A percentile compares a stretch with the other conserved stretches of the same genome.
Conservation (phyloP, 2,888 invertebrate species). For the Homarus gammarus region DNA sequence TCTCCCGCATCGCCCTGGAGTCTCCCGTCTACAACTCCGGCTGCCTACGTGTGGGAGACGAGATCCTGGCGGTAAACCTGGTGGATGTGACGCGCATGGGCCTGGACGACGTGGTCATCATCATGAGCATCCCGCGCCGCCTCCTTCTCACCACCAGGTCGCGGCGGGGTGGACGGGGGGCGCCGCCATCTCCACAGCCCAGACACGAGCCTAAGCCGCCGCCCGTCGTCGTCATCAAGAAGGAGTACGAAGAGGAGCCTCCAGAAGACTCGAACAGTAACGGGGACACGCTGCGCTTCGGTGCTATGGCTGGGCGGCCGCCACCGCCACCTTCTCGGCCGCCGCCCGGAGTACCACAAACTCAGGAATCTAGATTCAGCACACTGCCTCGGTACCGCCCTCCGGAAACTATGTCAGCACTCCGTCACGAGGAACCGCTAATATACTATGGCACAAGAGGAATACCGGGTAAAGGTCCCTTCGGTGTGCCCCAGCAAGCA, state of each 20-base stretch:
- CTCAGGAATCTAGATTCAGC: slow-evolving; percentile 73
- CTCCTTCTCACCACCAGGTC: slow-evolving; percentile 95
- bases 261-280: slow-evolving; percentile 87
- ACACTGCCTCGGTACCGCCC: slow-evolving; percentile 75
- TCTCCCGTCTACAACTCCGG: slow-evolving; percentile 98
- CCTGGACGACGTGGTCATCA: slow-evolving; percentile 98
- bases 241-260: slow-evolving; percentile 89
- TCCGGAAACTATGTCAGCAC: slow-evolving; percentile 70
- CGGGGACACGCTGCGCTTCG: slow-evolving; percentile 86
- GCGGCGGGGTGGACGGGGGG: slow-evolving; percentile 77
- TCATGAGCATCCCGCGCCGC: slow-evolving; percentile 98
- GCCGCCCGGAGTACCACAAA: slow-evolving; percentile 75
- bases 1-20: slow-evolving; percentile 96
- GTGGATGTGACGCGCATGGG: slow-evolving; percentile 99
- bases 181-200: slow-evolving; percentile 78
- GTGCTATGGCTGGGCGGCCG: slow-evolving; percentile 76
- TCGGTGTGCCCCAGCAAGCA: slow-evolving; percentile 41
- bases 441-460: slow-evolving; percentile 68
- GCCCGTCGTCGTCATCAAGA: slow-evolving; percentile 93
- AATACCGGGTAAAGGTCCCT: slow-evolving; percentile 60
- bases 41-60: slow-evolving; percentile 96
- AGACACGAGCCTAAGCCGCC: slow-evolving; percentile 86
- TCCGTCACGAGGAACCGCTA: slow-evolving; percentile 73
- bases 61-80: slow-evolving; percentile 97
- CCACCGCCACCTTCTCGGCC: slow-evolving; percentile 75